Conservation (phyloP, 2,113 vertebrate genomes). For the Ancistrus triradiatus region DNA sequence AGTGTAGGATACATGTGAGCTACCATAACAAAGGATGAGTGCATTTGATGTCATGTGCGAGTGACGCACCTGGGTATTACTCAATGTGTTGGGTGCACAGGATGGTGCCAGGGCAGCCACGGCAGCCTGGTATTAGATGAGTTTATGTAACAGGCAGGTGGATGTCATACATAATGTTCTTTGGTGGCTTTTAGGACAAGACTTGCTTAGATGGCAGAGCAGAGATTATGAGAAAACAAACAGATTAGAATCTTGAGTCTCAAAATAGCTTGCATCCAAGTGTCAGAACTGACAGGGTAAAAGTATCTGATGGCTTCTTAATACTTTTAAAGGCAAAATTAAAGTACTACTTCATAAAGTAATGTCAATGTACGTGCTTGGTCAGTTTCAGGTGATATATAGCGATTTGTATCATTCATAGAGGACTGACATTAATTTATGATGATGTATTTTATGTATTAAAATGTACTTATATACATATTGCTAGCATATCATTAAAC, state of each 20-base stretch:
- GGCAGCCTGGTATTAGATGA: slow-evolving; percentile 38
- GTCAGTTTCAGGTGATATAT: too few relatives aligned
- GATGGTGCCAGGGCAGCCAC: slow-evolving; percentile 3
- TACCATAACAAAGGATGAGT: slow-evolving; percentile 1
- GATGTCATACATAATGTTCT: slow-evolving; percentile 41
- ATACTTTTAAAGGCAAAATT: too few relatives aligned
- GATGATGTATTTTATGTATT: too few relatives aligned
- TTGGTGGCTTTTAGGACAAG: slow-evolving; percentile 42
- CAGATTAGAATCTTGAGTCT: slow-evolving; percentile 39
- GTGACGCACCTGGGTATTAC: slow-evolving; percentile 28
- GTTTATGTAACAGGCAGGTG: slow-evolving; percentile 55
- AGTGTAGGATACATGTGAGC: slow-evolving; percentile 16
- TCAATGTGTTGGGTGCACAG: slow-evolving; percentile 8
- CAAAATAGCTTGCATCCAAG: slow-evolving; percentile 16
- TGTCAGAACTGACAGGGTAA: slow-evolving; percentile 1
- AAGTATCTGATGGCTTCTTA: too few relatives aligned
- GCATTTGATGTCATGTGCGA: slow-evolving; percentile 26
- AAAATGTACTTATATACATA: too few relatives aligned
- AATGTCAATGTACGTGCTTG: too few relatives aligned
- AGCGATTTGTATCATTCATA: too few relatives aligned
- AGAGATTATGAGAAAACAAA: slow-evolving; percentile 51
- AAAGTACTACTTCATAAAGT: too few relatives aligned
- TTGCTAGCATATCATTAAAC: too few relatives aligned
- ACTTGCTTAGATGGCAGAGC: slow-evolving; percentile 55
- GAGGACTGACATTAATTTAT: too few relatives aligned